These are phyloP conservation scores for Serranochromis macrocephalus DNA, from an alignment of 2,113 vertebrate species.

Conservation along the genomic window DNA sequence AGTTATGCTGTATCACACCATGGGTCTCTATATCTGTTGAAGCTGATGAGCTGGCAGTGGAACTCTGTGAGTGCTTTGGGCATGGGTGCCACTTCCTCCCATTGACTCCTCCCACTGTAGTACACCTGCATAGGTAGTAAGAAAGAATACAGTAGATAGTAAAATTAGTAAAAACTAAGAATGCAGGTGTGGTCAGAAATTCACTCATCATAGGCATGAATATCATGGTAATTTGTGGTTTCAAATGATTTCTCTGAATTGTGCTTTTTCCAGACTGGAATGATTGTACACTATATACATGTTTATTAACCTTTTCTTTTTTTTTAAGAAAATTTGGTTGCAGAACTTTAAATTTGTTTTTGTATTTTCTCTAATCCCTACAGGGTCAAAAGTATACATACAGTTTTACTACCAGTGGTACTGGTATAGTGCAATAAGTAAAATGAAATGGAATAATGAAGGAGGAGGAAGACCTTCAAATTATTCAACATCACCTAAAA, in stretches of 20 bases:
- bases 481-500: background rate
- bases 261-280: background rate
- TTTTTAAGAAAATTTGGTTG: background rate
- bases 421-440: background rate
- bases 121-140: conserved; percentile 77
- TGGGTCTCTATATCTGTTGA: conserved; percentile 89
- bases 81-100: conserved; percentile 96
- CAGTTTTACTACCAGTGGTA: background rate
- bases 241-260: background rate
- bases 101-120: conserved; percentile 85
- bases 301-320: background rate
- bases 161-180: background rate
- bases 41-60: conserved; percentile 91
- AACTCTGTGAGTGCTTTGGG: conserved; percentile 93
- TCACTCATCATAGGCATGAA: background rate
- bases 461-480: background rate
- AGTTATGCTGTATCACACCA: conserved; percentile 71
- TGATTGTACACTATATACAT: background rate
- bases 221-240: background rate
- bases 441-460: background rate
- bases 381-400: background rate
- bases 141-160: background rate
- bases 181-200: background rate
- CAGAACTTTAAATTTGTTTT: background rate
- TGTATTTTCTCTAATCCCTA: background rate